Evolutionary conservation across 2,888 invertebrate genomes (phyloP).

Genomic region (Perizoma flavofasciatum): DNA sequence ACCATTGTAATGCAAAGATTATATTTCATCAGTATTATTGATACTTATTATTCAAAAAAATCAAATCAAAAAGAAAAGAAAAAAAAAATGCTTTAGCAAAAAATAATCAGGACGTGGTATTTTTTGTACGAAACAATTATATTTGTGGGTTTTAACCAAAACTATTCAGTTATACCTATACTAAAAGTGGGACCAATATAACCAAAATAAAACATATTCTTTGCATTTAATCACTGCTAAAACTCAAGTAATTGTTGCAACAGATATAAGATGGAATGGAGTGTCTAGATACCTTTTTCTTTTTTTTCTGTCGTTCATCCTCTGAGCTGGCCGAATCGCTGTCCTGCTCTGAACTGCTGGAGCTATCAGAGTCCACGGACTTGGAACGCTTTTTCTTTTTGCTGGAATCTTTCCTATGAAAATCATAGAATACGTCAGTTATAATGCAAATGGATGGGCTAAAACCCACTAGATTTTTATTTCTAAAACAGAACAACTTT

Average conservation of each 20-base stretch:
- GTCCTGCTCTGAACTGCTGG: constrained; percentile 74
- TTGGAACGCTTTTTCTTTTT: constrained; percentile 85
- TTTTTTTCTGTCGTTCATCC: constrained; percentile 68
- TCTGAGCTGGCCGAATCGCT: constrained; percentile 65
- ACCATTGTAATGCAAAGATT: constrained; percentile 58
- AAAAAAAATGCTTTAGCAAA: too few species aligned
- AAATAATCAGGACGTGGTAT: too few species aligned
- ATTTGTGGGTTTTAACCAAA: too few species aligned
- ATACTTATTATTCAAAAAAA: too few species aligned
- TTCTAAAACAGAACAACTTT: too few species aligned
- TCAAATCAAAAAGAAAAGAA: too few species aligned
- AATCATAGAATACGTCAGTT: constrained; percentile 17
- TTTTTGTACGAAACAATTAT: too few species aligned
- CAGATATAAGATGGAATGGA: constrained; percentile 17
- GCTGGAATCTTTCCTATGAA: constrained; percentile 67
- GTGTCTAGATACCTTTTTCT: constrained; percentile 71
- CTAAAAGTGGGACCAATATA: too few species aligned
- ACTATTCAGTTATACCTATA: background rate
- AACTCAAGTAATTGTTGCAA: constrained; percentile 27
- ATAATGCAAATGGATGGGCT: too few species aligned
- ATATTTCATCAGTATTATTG: constrained; percentile 41
- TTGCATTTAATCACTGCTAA: constrained; percentile 45
- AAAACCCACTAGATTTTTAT: too few species aligned
- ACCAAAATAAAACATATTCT: constrained; percentile 45
- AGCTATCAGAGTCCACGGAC: constrained; percentile 78